These are phyloP conservation scores for Philereme vetulata DNA, from an alignment of 2,888 invertebrate species.

Conservation along the genomic window DNA sequence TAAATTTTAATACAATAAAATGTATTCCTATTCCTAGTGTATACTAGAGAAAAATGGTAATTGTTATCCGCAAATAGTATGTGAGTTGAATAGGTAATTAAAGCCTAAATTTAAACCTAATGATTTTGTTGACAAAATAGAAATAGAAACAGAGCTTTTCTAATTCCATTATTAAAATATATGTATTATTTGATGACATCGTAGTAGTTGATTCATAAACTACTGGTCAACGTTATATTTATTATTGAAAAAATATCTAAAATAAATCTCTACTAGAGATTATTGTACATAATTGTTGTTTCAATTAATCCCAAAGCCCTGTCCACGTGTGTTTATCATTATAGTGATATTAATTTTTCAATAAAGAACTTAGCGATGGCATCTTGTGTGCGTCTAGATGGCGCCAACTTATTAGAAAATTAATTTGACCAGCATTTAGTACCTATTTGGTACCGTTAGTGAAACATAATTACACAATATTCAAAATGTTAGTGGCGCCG, in stretches of 20 bases:
- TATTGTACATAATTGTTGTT: slow-evolving; percentile 64
- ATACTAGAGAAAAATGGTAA: slow-evolving; percentile 32
- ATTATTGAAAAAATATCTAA: slow-evolving; percentile 50
- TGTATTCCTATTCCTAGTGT: slow-evolving; percentile 55
- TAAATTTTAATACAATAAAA: slow-evolving; percentile 65
- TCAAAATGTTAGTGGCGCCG: too few species aligned
- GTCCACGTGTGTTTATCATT: too few species aligned
- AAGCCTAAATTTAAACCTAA: slow-evolving; percentile 35
- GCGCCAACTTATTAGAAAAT: too few species aligned
- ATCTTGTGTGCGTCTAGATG: too few species aligned
- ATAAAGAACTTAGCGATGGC: too few species aligned
- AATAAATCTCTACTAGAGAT: slow-evolving; percentile 58
- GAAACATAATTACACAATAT: too few species aligned
- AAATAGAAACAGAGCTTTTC: slow-evolving; percentile 51
- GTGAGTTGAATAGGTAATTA: slow-evolving; percentile 28
- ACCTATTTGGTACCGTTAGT: too few species aligned
- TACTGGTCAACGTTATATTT: slow-evolving; percentile 42
- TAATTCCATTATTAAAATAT: slow-evolving; percentile 50
- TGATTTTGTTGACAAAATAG: slow-evolving; percentile 28
- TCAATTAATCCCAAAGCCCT: slow-evolving; percentile 42
- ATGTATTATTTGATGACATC: slow-evolving; percentile 53
- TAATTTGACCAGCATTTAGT: too few species aligned
- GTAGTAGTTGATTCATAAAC: slow-evolving; percentile 48
- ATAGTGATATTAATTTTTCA: too few species aligned
- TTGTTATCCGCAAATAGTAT: slow-evolving; percentile 41